Evolutionary conservation across 2,888 invertebrate species (phyloP), one percentile per base, ranked within the genome.

Genomic region (Pristionchus japonicus): DNA sequence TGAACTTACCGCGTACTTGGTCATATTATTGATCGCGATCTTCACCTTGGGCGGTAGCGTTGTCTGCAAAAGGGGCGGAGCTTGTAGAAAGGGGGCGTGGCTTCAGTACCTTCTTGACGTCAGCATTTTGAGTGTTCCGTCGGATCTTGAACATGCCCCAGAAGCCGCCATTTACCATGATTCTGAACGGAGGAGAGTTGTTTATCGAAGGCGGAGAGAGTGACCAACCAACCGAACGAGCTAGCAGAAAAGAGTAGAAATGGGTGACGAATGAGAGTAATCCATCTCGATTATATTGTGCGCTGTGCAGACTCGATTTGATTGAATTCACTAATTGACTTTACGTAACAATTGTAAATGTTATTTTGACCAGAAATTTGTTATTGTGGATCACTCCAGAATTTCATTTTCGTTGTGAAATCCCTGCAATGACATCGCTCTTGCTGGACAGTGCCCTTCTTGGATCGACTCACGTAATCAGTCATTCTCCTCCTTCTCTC

Each of bases 11-110:
- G 77, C 77, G 77, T 77, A 77, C 77, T 77, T 77, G 47, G 23
- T 77, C 77, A 77, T 77, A 43, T 43, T 27, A 40, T 77, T 77
- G 77, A 77, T 77, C n/a, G 77, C 77, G 77, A 77, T 77, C 77
- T 77, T 77, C 43, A 77, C 77, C 43, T 77, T 77, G 27, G 77
- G 77, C 11, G 77, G 77, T 47, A 77, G 43, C 13, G 77, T 1
- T 17, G 77, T 77, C 77, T 77, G 77, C 2, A 77, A 77, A 43
- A n/a, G 77, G n/a, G 43, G 77, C 40, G 77, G 40, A 47, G 77
- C n/a, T 47, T 43, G 11, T 9, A 7, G n/a, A 77, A 43, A 7
- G 37, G 43, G 47, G 77, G n/a, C 27, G 7, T n/a, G 77, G 3
- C 43, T 57, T 23, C n/a, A 43, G 1, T 77, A 47, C 77, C 43